phyloP scores from a whole-genome alignment of 2,888 invertebrate genomes.

The Drosophila kokeensis region DNA sequence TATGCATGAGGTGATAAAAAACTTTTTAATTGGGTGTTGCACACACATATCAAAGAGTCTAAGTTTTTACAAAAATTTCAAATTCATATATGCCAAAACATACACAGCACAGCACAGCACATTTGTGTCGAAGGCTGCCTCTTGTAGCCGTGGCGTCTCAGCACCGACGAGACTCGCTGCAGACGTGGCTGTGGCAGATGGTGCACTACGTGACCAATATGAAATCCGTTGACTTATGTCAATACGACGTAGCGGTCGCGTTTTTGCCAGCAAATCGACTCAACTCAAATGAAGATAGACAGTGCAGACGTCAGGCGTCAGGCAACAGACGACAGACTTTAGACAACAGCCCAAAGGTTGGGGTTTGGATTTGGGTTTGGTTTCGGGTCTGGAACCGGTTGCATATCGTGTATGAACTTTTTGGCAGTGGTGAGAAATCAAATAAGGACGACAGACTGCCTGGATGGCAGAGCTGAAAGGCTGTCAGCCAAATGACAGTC shows the following conservation, averaged over 20 bases:
- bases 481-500: slow-evolving; percentile 59
- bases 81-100: slow-evolving; percentile 59
- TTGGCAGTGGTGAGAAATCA: slow-evolving; percentile 67
- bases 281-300: slow-evolving; percentile 78
- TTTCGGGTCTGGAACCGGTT: slow-evolving; percentile 1
- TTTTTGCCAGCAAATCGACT: slow-evolving; percentile 77
- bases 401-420: slow-evolving; percentile 30
- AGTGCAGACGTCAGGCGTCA: slow-evolving; percentile 55
- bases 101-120: slow-evolving; percentile 11
- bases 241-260: slow-evolving; percentile 69
- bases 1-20: slow-evolving; percentile 75
- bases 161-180: slow-evolving; percentile 14
- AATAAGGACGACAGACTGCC: slow-evolving; percentile 66
- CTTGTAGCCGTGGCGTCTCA: slow-evolving; percentile 7
- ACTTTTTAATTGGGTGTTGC: slow-evolving; percentile 77
- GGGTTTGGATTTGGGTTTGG: neutral
- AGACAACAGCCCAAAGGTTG: slow-evolving; percentile 20
- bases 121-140: slow-evolving; percentile 1
- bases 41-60: slow-evolving; percentile 29
- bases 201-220: slow-evolving; percentile 76
- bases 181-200: slow-evolving; percentile 52
- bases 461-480: slow-evolving; percentile 23
- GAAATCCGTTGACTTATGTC: slow-evolving; percentile 81
- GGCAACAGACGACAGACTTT: slow-evolving; percentile 5
- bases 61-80: slow-evolving; percentile 55